Percentiles rank a stretch among this genome's conserved stretches.
Evolutionary conservation across 2,113 vertebrate species (phyloP).

Genomic region (Bufo bufo): DNA sequence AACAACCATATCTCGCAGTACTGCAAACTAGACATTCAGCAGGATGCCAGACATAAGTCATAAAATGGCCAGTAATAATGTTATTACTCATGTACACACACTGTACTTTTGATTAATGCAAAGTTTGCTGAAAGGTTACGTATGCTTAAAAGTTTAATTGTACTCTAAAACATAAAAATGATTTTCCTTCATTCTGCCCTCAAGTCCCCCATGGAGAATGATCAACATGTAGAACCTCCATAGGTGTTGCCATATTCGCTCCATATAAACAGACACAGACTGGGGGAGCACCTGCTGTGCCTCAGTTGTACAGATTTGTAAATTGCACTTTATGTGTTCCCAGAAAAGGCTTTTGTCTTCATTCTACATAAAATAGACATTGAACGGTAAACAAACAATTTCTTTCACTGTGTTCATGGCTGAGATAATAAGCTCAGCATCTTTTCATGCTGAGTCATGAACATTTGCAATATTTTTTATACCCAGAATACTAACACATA

Average conservation of each 20-base stretch:
- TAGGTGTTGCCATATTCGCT: background rate
- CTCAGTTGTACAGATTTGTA: background rate
- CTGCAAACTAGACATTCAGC: too few relatives aligned
- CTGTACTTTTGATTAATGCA: too few relatives aligned
- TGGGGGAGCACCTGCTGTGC: background rate
- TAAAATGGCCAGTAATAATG: too few relatives aligned
- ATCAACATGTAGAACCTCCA: too few relatives aligned
- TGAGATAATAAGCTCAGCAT: constrained; percentile 28
- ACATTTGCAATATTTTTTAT: constrained; percentile 26
- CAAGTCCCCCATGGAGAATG: background rate
- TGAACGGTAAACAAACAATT: constrained; percentile 26
- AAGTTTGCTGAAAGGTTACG: too few relatives aligned
- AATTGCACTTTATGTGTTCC: background rate
- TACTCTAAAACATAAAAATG: too few relatives aligned
- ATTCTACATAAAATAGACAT: background rate
- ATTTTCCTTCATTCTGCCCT: background rate
- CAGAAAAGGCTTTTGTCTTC: constrained; percentile 12
- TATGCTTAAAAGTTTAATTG: too few relatives aligned
- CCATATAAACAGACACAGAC: background rate
- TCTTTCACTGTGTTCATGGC: constrained; percentile 10
- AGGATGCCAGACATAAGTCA: too few relatives aligned
- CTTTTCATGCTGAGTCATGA: constrained; percentile 19
- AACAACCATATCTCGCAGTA: too few relatives aligned
- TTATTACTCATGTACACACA: too few relatives aligned
- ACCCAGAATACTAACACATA: background rate